Evolutionary conservation across 2,888 invertebrate species (phyloP).

Genomic region (Chalcis sispes): DNA sequence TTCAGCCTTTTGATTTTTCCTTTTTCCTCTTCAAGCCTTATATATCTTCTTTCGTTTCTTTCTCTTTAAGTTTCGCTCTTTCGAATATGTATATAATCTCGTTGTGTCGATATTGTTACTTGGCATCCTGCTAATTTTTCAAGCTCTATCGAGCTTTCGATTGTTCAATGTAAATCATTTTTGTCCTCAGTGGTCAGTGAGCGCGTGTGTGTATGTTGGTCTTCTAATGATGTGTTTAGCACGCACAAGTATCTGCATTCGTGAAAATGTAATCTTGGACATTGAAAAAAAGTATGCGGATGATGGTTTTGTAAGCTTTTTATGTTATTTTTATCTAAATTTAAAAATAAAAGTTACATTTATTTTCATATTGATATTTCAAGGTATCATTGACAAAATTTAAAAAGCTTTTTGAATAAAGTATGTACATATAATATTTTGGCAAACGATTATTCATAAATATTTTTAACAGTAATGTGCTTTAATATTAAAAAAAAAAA

Average conservation of each 20-base stretch:
- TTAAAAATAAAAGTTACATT: background rate
- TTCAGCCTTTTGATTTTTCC: slow-evolving; percentile 1
- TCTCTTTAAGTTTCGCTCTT: slow-evolving; percentile 19
- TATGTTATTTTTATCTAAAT: too few relatives aligned
- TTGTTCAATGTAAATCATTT: background rate
- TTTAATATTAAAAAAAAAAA: too few relatives aligned
- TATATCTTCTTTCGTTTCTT: slow-evolving; percentile 2
- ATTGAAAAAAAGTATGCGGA: too few relatives aligned
- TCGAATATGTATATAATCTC: slow-evolving; percentile 1
- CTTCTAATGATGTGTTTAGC: slow-evolving; percentile 7
- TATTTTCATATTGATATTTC: background rate
- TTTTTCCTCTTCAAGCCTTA: background rate
- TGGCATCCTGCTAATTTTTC: slow-evolving; percentile 17
- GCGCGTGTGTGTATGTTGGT: background rate
- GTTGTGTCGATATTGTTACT: slow-evolving; percentile 3
- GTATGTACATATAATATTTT: too few relatives aligned
- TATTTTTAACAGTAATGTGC: too few relatives aligned
- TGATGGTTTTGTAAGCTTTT: too few relatives aligned
- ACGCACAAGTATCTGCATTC: slow-evolving; percentile 12
- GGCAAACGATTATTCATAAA: too few relatives aligned
- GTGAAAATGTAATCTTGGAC: background rate
- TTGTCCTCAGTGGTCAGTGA: slow-evolving; percentile 7
- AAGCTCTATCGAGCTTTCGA: slow-evolving; percentile 10
- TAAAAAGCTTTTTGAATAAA: too few relatives aligned
- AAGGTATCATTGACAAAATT: too few relatives aligned